phyloP scores from a whole-genome alignment of 1,140 invertebrate species.

The Tribolium madens region DNA sequence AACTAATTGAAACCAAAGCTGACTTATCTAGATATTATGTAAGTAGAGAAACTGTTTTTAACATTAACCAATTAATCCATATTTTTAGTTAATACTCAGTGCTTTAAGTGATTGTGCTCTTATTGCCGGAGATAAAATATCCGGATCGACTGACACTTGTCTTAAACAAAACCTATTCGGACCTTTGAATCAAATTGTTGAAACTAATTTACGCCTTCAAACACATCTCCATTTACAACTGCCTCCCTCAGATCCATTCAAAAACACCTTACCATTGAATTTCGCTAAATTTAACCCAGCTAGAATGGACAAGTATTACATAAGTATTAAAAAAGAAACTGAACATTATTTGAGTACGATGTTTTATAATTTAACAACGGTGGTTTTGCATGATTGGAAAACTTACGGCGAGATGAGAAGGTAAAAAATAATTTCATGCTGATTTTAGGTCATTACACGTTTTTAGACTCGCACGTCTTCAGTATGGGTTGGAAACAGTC shows the following conservation, averaged over 20 bases:
- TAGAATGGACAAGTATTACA: slow-evolving; percentile 56
- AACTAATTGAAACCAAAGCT: slow-evolving; percentile 74
- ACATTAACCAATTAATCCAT: slow-evolving; percentile 45
- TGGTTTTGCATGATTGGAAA: slow-evolving; percentile 97
- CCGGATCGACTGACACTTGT: slow-evolving; percentile 59
- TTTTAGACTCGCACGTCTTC: slow-evolving; percentile 81
- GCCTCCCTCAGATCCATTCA: slow-evolving; percentile 70
- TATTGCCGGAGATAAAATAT: slow-evolving; percentile 53
- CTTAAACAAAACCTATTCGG: slow-evolving; percentile 72
- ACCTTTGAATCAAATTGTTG: slow-evolving; percentile 86
- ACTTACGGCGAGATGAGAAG: slow-evolving; percentile 97
- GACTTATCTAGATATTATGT: slow-evolving; percentile 74
- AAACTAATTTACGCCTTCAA: slow-evolving; percentile 90
- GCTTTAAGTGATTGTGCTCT: slow-evolving; percentile 73
- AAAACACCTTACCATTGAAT: slow-evolving; percentile 57
- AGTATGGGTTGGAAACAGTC: slow-evolving; percentile 84
- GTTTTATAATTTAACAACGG: slow-evolving; percentile 98
- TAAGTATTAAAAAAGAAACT: slow-evolving; percentile 71
- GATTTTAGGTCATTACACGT: not conserved
- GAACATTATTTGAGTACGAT: slow-evolving; percentile 95
- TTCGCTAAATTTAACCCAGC: slow-evolving; percentile 58
- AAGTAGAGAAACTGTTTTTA: slow-evolving; percentile 57
- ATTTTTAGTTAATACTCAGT: slow-evolving; percentile 74
- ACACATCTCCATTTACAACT: slow-evolving; percentile 92
- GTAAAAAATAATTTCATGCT: slow-evolving; percentile 43